These are phyloP conservation scores for Pelochelys cantorii DNA, from an alignment of 2,797 vertebrate genomes.

Conservation along the genomic window DNA sequence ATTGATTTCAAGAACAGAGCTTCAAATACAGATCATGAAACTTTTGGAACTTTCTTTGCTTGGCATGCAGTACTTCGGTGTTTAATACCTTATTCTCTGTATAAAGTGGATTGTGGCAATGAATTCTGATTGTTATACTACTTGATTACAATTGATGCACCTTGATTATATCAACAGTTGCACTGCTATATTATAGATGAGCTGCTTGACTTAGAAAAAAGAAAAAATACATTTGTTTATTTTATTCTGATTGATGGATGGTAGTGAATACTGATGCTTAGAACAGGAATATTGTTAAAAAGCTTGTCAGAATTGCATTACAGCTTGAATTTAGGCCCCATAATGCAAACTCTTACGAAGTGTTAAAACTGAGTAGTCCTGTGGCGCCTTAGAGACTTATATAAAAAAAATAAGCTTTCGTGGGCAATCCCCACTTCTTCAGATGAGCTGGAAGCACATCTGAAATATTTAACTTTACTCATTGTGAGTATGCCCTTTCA, in stretches of 20 bases:
- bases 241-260: neutral
- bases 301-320: accelerated
- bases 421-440: too few relatives aligned
- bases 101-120: neutral
- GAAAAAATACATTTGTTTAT: neutral
- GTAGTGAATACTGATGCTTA: accelerated
- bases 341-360: too few relatives aligned
- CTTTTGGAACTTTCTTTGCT: neutral
- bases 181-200: neutral
- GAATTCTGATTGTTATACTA: neutral
- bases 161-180: neutral
- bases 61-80: neutral
- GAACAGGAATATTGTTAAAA: neutral
- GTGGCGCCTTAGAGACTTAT: too few relatives aligned
- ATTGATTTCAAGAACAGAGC: neutral
- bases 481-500: accelerated
- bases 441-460: too few relatives aligned
- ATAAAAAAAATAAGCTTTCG: too few relatives aligned
- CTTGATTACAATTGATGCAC: neutral
- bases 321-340: accelerated
- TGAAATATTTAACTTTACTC: neutral
- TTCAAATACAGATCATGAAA: neutral
- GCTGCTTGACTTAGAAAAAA: neutral
- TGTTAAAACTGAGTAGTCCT: too few relatives aligned
- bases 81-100: neutral